phyloP scores from a whole-genome alignment of 2,797 vertebrate species.

The Pyrocephalus nanus region DNA sequence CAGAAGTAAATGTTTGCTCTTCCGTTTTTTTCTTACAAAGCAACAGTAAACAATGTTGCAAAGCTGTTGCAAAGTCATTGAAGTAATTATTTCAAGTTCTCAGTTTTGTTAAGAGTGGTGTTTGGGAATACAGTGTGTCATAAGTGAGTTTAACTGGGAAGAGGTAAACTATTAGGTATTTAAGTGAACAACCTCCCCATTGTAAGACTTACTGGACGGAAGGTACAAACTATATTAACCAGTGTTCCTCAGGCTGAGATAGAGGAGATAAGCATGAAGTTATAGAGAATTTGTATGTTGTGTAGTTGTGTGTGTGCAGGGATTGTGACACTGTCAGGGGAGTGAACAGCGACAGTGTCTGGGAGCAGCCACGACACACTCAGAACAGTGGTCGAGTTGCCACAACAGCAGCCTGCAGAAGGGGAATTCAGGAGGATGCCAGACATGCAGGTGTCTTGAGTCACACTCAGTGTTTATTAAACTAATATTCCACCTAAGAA shows the following conservation, averaged over 20 bases:
- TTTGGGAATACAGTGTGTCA: neutral
- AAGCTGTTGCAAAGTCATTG: neutral
- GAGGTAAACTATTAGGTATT: neutral
- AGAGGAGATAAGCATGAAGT: neutral
- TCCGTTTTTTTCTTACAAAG: neutral
- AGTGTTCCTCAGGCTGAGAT: neutral
- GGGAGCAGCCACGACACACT: neutral
- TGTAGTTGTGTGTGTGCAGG: neutral
- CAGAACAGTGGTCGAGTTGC: accelerated
- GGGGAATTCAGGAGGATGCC: neutral
- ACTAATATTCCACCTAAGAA: neutral
- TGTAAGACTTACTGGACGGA: neutral
- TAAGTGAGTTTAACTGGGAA: neutral
- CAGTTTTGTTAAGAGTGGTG: neutral
- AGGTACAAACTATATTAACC: neutral
- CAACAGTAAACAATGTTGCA: neutral
- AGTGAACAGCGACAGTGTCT: neutral
- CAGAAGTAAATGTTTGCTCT: neutral
- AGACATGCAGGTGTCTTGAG: neutral
- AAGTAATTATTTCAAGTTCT: neutral
- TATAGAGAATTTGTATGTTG: neutral
- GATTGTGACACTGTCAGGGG: neutral
- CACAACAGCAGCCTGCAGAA: neutral
- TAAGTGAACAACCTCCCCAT: neutral
- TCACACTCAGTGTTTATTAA: neutral